Evolutionary conservation across 2,113 vertebrate genomes (phyloP), one percentile per base, ranked within the genome.

Genomic region (Coracopsis vasa): DNA sequence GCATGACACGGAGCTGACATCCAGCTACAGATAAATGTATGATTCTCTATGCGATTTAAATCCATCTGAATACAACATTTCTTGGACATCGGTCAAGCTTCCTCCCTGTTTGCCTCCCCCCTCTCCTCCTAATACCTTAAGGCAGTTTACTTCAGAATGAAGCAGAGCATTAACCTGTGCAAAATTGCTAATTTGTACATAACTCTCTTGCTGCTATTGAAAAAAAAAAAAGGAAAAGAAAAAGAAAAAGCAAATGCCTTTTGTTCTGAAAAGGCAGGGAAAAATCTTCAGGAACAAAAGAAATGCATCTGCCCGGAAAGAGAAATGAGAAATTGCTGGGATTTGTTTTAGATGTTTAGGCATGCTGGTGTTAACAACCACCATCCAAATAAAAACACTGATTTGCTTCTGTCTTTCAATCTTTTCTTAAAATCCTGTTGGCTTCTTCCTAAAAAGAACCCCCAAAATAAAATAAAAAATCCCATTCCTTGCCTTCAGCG

Each of bases 241-340:
- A 33, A 31, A 15, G 12, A 23, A 31, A 70, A 84, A 69, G 56
- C 42, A 94, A 86, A 92, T 16, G 86, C 80, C 96, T 94, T 97
- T 98, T 98, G 96, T 97, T 97, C 94, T 96, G 84, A 97, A 97
- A 81, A 92, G 69, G 61, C 51, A 86, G 73, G 80, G 97, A 58
- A 92, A 94, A 94, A 95, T 47, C 17, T 14, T 74, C 94, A 92
- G 75, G 96, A 98, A 98, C 98, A 98, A 98, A 98, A 98, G 97
- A 88, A 97, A 97, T 86, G 92, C 89, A 48, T 97, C 90, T 92
- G 66, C 94, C 83, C 60, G 64, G 92, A 79, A 75, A 96, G 90
- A 78, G 73, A 81, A 92, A 89, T 42, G 62, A 92, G 81, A 94
- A 95, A 97, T 91, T 66, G 31, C 48, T 85, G 66, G 37, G 60